These are phyloP conservation scores for Prietella phreatophila DNA, from an alignment of 2,113 vertebrate genomes.

Conservation along the genomic window DNA sequence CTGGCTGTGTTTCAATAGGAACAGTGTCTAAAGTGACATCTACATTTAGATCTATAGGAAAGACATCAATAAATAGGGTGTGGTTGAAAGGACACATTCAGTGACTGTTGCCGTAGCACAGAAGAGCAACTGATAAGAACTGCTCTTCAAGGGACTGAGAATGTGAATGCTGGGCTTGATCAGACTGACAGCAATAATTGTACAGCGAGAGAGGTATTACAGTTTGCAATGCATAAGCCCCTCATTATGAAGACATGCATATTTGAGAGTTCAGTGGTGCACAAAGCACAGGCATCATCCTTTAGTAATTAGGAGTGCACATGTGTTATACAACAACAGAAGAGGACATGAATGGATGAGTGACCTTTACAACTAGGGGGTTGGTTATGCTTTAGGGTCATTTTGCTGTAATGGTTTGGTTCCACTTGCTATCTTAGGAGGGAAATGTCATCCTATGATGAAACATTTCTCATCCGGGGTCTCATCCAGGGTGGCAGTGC, in stretches of 20 bases:
- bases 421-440: not conserved
- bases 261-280: not conserved
- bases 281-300: not conserved
- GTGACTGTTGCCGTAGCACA: not conserved
- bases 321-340: not conserved
- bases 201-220: not conserved
- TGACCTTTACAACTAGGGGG: not conserved
- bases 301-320: not conserved
- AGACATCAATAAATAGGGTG: not conserved
- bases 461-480: not conserved
- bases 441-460: not conserved
- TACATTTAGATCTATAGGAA: not conserved
- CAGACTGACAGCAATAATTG: not conserved
- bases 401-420: not conserved
- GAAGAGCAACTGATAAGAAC: not conserved
- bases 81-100: not conserved
- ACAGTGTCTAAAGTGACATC: not conserved
- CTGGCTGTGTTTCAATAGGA: not conserved
- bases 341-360: not conserved
- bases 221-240: not conserved
- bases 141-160: not conserved
- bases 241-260: constrained; percentile 7
- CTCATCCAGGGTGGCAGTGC: not conserved
- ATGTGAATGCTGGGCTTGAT: not conserved
- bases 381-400: not conserved